Base-by-base conservation (phyloP, 2,113 vertebrate species). In the Tenrec ecaudatus region DNA sequence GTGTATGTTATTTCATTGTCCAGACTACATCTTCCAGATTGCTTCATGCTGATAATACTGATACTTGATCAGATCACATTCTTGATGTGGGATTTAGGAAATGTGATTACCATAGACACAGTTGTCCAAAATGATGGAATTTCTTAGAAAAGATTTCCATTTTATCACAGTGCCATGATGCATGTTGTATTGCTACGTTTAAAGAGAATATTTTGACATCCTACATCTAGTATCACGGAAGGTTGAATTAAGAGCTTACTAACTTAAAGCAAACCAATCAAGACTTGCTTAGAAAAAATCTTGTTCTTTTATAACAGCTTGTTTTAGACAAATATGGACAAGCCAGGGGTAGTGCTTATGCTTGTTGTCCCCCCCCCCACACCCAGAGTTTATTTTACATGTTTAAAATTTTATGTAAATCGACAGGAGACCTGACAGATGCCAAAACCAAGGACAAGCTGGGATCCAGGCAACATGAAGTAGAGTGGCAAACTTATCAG, bases 401-500 rank as follows among this genome's bases (percentile, higher is more conserved):
- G 23, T 86, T 58, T 88, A 25, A 69, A 17, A 76, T 96, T 60
- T 90, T 96, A 87, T 94, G 1, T 94, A 81, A 40, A 23, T 84
- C 92, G 90, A 11, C 96, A 99, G 99, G 99, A 89, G 99, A 99
- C 93, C 97, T 99, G 94, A 99, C 99, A 36, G 99, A 99, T 96
- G 99, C 98, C 5, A 99, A 99, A 98, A 99, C 99, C 5, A 98
- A 98, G 97, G 99, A 98, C 96, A 98, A 98, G 94, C 94, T 99
- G 95, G 99, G 99, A 58, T 99, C 99, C 89, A 98, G 98, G 84
- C 99, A 99, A 94, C 94, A 99, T 14, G 99, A 99, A 93, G 98
- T 98, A 91, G 99, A 99, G 96, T 99, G 99, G 99, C 99, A 99
- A 97, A 99, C 98, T 93, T 99, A 99, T 93, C 98, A 99, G 87